Evolutionary conservation across 2,888 invertebrate species (phyloP).

Genomic region (Chalcis sispes): DNA sequence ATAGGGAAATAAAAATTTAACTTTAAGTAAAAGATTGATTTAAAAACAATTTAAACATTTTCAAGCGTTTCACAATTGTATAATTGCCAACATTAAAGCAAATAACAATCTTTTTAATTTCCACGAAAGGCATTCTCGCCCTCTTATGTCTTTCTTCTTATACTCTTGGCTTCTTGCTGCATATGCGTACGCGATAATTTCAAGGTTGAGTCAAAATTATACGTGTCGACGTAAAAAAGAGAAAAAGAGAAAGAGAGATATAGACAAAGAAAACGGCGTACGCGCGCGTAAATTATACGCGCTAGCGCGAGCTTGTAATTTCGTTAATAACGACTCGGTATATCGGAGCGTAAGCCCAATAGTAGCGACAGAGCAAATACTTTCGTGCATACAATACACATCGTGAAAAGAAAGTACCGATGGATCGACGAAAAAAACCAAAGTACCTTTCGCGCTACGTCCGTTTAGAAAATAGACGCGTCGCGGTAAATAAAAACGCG

Average conservation of each 20-base stretch:
- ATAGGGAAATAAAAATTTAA: no score
- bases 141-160: neutral
- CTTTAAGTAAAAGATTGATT: no score
- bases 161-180: slow-evolving; percentile 7
- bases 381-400: neutral
- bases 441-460: neutral
- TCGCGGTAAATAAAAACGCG: neutral
- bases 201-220: slow-evolving; percentile 49
- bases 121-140: slow-evolving; percentile 33
- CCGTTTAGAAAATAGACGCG: no score
- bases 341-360: neutral
- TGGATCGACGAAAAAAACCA: slow-evolving; percentile 19
- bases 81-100: slow-evolving; percentile 47
- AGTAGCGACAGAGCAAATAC: slow-evolving; percentile 15
- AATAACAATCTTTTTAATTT: slow-evolving; percentile 55
- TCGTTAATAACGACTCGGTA: slow-evolving; percentile 44
- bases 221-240: no score
- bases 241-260: no score
- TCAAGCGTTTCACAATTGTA: slow-evolving; percentile 20
- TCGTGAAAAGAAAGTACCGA: neutral
- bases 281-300: slow-evolving; percentile 30
- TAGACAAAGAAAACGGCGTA: no score
- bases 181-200: slow-evolving; percentile 38
- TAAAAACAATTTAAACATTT: slow-evolving; percentile 31
- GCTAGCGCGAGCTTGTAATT: slow-evolving; percentile 46